These are phyloP conservation scores for Ariolimax columbianus DNA, from an alignment of 2,888 invertebrate species.

Conservation along the genomic window DNA sequence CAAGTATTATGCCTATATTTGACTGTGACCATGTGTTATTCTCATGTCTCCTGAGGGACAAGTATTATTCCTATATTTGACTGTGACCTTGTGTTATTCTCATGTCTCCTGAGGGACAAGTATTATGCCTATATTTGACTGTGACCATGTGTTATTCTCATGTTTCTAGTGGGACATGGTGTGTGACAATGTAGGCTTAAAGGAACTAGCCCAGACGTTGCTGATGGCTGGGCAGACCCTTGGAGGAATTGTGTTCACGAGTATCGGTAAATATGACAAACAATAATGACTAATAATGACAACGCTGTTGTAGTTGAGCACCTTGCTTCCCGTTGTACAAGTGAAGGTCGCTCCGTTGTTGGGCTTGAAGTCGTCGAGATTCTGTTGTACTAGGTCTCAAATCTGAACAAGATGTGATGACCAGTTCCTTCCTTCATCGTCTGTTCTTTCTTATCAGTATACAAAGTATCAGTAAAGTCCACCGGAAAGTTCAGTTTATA, in stretches of 20 bases:
- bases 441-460: too few species aligned
- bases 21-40: not conserved
- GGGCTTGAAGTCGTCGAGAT: too few species aligned
- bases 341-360: too few species aligned
- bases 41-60: not conserved
- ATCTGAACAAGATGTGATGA: too few species aligned
- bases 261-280: constrained; percentile 48
- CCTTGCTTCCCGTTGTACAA: too few species aligned
- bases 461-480: too few species aligned
- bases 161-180: constrained; percentile 62
- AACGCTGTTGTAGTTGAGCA: too few species aligned
- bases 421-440: too few species aligned
- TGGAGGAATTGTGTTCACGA: constrained; percentile 61
- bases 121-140: not conserved
- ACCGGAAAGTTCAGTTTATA: too few species aligned
- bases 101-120: not conserved
- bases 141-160: not conserved
- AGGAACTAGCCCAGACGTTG: constrained; percentile 65
- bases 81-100: not conserved
- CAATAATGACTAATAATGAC: too few species aligned
- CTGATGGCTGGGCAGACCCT: constrained; percentile 63
- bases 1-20: not conserved
- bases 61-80: not conserved
- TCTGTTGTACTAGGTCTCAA: too few species aligned
- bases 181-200: constrained; percentile 62